phyloP scores from a whole-genome alignment of 2,888 invertebrate genomes.

The Boloria selene region DNA sequence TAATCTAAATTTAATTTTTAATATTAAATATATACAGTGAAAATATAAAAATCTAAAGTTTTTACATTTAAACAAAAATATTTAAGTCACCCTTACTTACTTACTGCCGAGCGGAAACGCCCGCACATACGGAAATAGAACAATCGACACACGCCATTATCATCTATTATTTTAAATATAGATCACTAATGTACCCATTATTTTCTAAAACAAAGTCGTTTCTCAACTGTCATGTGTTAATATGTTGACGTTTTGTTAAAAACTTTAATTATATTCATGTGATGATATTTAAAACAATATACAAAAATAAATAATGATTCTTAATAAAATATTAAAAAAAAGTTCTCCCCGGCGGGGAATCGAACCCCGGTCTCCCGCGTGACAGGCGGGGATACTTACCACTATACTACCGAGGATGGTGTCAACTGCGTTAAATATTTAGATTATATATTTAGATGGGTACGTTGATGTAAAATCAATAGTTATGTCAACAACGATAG shows the following conservation, averaged over 20 bases:
- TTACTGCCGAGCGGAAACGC: conserved; percentile 48
- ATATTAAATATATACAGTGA: too few species aligned
- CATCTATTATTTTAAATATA: conserved; percentile 59
- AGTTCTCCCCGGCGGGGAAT: conserved; percentile 75
- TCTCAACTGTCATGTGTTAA: conserved; percentile 3
- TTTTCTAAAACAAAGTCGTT: conserved; percentile 8
- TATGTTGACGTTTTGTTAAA: not conserved
- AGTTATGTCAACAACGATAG: too few species aligned
- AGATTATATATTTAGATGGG: too few species aligned
- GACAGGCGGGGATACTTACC: conserved; percentile 83
- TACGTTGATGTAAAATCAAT: too few species aligned
- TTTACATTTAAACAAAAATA: too few species aligned
- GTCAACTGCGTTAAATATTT: too few species aligned
- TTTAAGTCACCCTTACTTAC: conserved; percentile 17
- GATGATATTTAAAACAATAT: too few species aligned
- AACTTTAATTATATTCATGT: too few species aligned
- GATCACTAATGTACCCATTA: conserved; percentile 31
- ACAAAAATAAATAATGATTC: too few species aligned
- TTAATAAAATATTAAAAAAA: not conserved
- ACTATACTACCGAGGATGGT: conserved; percentile 77
- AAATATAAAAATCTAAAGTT: too few species aligned
- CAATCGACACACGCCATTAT: conserved; percentile 55
- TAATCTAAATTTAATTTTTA: too few species aligned
- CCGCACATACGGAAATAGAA: conserved; percentile 60
- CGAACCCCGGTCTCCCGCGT: conserved; percentile 84